Evolutionary conservation across 1,140 invertebrate species (phyloP).

Genomic region (Sarcophaga peregrina): DNA sequence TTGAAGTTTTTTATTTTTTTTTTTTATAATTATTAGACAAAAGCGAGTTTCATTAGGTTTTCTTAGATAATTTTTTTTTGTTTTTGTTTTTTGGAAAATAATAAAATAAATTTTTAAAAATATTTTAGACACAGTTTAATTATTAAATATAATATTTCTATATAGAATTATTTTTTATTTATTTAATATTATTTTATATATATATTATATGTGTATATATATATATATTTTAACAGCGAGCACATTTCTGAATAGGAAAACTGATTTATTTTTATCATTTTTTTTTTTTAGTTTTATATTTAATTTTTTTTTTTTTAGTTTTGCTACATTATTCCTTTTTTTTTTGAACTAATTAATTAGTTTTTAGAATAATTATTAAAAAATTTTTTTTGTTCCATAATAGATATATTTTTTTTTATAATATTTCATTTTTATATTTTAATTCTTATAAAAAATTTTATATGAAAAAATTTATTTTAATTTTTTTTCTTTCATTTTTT

Average conservation of each 20-base stretch:
- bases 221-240: conserved; percentile 23
- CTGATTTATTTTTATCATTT: background rate
- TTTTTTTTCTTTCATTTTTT: background rate
- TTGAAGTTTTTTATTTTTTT: conserved; percentile 34
- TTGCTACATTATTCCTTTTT: background rate
- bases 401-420: background rate
- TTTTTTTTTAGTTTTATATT: conserved; percentile 4
- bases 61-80: background rate
- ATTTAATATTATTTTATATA: background rate
- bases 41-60: background rate
- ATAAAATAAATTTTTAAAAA: background rate
- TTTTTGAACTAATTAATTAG: background rate
- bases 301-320: background rate
- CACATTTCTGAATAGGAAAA: conserved; percentile 27
- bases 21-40: conserved; percentile 28
- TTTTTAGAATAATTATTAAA: conserved; percentile 16
- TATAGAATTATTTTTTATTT: background rate
- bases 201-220: background rate
- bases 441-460: background rate
- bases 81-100: background rate
- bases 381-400: background rate
- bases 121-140: conserved; percentile 10
- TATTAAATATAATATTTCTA: background rate
- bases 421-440: conserved; percentile 16
- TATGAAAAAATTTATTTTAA: conserved; percentile 17